These are phyloP conservation scores for Cebus imitator DNA, from an alignment of 2,113 vertebrate species.

Conservation along the genomic window DNA sequence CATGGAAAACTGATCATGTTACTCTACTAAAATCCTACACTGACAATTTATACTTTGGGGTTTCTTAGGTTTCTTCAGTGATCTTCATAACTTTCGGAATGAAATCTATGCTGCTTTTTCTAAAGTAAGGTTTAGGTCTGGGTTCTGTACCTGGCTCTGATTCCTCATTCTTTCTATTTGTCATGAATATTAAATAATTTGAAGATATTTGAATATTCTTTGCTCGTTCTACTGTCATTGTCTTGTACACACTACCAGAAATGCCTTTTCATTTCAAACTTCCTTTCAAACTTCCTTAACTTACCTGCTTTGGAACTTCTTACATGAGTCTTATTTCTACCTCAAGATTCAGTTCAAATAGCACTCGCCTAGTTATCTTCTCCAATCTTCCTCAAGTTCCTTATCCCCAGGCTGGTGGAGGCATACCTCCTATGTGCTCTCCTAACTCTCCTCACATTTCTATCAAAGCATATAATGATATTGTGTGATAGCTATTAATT, in stretches of 20 bases:
- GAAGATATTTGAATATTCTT: neutral
- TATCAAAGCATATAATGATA: neutral
- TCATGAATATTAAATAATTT: neutral
- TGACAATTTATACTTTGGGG: neutral
- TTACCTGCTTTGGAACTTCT: neutral
- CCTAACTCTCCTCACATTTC: neutral
- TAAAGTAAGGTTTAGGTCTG: neutral
- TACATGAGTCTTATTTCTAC: neutral
- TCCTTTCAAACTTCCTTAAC: neutral
- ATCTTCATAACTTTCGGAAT: neutral
- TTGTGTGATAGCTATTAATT: neutral
- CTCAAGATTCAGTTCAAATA: neutral
- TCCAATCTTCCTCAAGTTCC: neutral
- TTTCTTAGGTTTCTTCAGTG: neutral
- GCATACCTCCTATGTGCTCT: neutral
- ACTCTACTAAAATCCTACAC: neutral
- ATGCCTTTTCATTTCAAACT: neutral
- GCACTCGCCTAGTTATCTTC: neutral
- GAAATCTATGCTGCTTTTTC: neutral
- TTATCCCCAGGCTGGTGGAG: neutral
- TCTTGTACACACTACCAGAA: neutral
- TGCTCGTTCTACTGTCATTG: neutral
- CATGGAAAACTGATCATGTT: neutral
- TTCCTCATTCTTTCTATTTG: neutral
- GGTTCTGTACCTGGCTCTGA: neutral